Base-by-base conservation (phyloP, 2,888 invertebrate species). In the Prosopocoilus inquinatus region DNA sequence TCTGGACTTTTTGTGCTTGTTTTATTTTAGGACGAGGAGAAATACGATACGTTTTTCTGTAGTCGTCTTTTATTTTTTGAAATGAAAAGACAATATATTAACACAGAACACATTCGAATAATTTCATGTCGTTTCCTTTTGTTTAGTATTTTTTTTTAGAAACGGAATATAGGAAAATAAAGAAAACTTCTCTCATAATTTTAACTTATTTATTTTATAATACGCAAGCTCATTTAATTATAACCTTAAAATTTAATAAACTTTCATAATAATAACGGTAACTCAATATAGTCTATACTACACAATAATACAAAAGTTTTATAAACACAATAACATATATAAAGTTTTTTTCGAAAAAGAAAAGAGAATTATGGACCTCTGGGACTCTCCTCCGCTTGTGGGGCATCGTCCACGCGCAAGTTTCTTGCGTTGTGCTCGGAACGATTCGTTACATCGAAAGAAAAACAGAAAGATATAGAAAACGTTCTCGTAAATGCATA, bases 141-240 rank as follows among this genome's bases (percentile, higher is more conserved):
- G 7, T 5, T n/a, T n/a, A n/a, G 3, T 16, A 3, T 16, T 2
- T 28, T 28, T 28, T 28, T 28, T 28, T 3, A 28, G 20, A 7
- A 28, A 1, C 1, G 20, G 20, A 7, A 5, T 28, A 5, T 28
- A 28, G 7, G 20, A 28, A 28, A 28, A 28, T 28, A 28, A 28
- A 28, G 20, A 28, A 28, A 28, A 28, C 20, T 28, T 28, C 20
- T 5, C 7, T 5, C 7, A 4, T 28, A 28, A 72, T 57, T 53
- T 54, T 53, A 53, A 47, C 53, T 53, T 49, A 59, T 64, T 74
- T 96, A 86, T 74, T 75, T 72, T 70, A 73, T 75, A 75, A 74
- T 75, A 76, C 75, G 75, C 76, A 76, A 76, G 76, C 76, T 76
- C 75, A 72, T 66, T 63, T 66, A 66, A 63, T 64, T 72, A 75